Evolutionary conservation across 2,888 invertebrate species (phyloP).

Genomic region (Thelaira solivaga): DNA sequence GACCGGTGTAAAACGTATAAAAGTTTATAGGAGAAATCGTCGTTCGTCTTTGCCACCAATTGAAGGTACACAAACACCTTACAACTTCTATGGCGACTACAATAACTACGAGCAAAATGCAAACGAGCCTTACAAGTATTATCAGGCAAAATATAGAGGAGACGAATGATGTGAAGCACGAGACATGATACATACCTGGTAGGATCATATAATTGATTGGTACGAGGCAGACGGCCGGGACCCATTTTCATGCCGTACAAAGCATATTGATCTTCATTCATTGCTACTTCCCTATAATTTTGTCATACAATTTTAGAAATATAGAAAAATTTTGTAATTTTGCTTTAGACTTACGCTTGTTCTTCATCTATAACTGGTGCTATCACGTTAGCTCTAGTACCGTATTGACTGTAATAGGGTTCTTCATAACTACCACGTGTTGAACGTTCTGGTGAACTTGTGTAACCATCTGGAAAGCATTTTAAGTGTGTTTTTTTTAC

Average conservation of each 20-base stretch:
- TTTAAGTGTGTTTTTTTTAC: background rate
- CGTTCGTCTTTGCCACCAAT: constrained; percentile 49
- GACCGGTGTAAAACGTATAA: constrained; percentile 73
- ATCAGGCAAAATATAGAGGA: constrained; percentile 9
- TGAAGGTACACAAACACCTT: background rate
- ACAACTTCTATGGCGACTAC: background rate
- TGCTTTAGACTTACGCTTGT: constrained; percentile 77
- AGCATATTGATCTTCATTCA: constrained; percentile 84
- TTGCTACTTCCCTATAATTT: constrained; percentile 81
- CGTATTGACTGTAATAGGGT: constrained; percentile 90
- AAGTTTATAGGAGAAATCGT: constrained; percentile 72
- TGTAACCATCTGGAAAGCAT: constrained; percentile 83
- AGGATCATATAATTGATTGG: constrained; percentile 77
- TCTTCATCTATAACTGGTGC: constrained; percentile 96
- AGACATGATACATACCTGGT: constrained; percentile 71
- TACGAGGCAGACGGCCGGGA: constrained; percentile 79
- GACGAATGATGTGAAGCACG: background rate
- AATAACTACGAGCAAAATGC: constrained; percentile 15
- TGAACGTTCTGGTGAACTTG: constrained; percentile 91
- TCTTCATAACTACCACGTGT: constrained; percentile 88
- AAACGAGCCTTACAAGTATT: constrained; percentile 53
- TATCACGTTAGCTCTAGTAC: constrained; percentile 82
- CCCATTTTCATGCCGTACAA: constrained; percentile 84
- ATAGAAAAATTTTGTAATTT: background rate
- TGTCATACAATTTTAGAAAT: background rate